These are phyloP conservation scores for Calephelis nemesis DNA, from an alignment of 1,140 invertebrate genomes.

Conservation along the genomic window DNA sequence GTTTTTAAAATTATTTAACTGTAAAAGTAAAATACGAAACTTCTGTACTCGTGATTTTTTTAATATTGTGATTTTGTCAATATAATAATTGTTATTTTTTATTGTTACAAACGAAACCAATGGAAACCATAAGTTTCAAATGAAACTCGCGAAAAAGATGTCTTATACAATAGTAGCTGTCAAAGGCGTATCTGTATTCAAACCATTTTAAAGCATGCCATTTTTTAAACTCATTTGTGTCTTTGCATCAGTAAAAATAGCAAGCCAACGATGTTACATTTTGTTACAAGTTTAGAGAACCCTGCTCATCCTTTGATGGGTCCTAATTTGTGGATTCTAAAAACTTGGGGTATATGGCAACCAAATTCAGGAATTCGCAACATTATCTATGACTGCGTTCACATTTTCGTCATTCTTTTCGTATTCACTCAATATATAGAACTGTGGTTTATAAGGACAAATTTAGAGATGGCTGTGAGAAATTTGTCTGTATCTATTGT, in stretches of 20 bases:
- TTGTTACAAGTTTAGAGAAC: conserved; percentile 34
- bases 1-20: too few relatives aligned
- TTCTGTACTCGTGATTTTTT: too few relatives aligned
- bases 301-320: conserved; percentile 48
- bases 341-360: conserved; percentile 57
- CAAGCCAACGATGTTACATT: not conserved
- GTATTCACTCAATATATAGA: conserved; percentile 60
- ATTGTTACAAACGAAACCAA: too few relatives aligned
- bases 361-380: conserved; percentile 29
- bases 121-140: too few relatives aligned
- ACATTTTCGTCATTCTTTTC: conserved; percentile 47
- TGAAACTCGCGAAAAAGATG: too few relatives aligned
- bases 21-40: too few relatives aligned
- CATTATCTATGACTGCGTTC: conserved; percentile 43
- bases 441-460: conserved; percentile 50
- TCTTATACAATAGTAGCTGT: too few relatives aligned
- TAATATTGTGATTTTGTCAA: too few relatives aligned
- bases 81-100: too few relatives aligned
- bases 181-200: not conserved
- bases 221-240: not conserved
- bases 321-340: conserved; percentile 53
- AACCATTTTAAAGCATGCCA: not conserved
- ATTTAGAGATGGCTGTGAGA: conserved; percentile 48
- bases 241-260: not conserved
- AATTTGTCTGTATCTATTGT: conserved; percentile 63